Evolutionary conservation across 2,113 vertebrate genomes (phyloP).

Genomic region (Varanus salvator): DNA sequence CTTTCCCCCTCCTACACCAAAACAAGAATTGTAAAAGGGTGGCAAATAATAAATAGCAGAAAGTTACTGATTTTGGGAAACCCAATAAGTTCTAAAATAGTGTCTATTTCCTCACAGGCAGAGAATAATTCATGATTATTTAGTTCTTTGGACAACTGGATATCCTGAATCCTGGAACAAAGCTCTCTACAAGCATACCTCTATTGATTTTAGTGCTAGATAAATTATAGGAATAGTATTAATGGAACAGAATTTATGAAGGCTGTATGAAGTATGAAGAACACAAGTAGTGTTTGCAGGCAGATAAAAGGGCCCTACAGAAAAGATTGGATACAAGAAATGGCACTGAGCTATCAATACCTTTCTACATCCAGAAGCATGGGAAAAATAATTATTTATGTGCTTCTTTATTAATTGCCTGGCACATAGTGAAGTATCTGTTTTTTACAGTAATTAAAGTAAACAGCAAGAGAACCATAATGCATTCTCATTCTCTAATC

Average conservation of each 20-base stretch:
- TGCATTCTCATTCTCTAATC: constrained; percentile 10
- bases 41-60: not conserved
- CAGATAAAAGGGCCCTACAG: not conserved
- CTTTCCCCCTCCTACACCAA: constrained; percentile 7
- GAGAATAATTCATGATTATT: constrained; percentile 16
- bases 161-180: constrained; percentile 30
- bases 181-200: constrained; percentile 15
- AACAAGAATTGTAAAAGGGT: not conserved
- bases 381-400: not conserved
- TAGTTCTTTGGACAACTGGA: not conserved
- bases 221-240: constrained; percentile 22
- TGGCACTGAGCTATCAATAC: not conserved
- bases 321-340: not conserved
- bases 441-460: not conserved
- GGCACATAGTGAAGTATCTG: not conserved
- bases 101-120: not conserved
- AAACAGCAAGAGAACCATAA: not conserved
- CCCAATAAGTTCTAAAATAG: not conserved
- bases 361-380: not conserved
- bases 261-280: not conserved
- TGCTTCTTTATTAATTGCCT: constrained; percentile 20
- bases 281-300: not conserved
- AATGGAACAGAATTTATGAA: not conserved
- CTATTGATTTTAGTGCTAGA: not conserved
- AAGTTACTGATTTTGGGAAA: constrained; percentile 9